These are phyloP conservation scores for Condylura cristata DNA, from an alignment of 2,113 vertebrate species.

Conservation along the genomic window DNA sequence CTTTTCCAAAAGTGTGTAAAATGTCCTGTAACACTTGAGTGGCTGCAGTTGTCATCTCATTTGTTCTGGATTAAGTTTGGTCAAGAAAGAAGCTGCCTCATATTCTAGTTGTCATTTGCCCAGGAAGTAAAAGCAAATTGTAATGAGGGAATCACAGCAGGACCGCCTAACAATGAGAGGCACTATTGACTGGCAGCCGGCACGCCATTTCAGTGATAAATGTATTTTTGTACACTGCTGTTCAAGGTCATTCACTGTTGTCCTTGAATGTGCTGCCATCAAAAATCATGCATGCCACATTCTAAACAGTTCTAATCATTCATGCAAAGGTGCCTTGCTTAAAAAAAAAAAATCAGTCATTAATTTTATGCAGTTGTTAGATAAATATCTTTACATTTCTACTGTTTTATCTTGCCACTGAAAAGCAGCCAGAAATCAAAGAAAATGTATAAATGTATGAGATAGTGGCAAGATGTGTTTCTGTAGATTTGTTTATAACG, in stretches of 20 bases:
- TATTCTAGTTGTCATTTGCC: constrained; percentile 87
- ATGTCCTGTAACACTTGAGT: constrained; percentile 78
- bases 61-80: constrained; percentile 84
- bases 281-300: constrained; percentile 51
- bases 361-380: constrained; percentile 20
- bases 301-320: constrained; percentile 16
- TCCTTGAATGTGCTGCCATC: constrained; percentile 64
- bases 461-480: neutral
- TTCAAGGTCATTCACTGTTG: constrained; percentile 83
- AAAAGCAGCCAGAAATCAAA: constrained; percentile 61
- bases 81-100: constrained; percentile 83
- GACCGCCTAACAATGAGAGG: constrained; percentile 83
- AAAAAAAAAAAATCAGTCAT: neutral
- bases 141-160: constrained; percentile 85
- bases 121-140: constrained; percentile 87
- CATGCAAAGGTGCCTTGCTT: neutral
- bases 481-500: neutral
- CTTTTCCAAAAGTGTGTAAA: constrained; percentile 40
- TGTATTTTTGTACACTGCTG: constrained; percentile 82
- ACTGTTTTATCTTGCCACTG: constrained; percentile 28
- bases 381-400: neutral
- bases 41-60: constrained; percentile 84
- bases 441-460: constrained; percentile 36
- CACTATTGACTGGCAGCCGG: constrained; percentile 84
- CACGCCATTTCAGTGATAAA: constrained; percentile 82